Evolutionary conservation across 2,113 vertebrate genomes (phyloP), one percentile per base, ranked within the genome.

Genomic region (Myanophis thanlyinensis): DNA sequence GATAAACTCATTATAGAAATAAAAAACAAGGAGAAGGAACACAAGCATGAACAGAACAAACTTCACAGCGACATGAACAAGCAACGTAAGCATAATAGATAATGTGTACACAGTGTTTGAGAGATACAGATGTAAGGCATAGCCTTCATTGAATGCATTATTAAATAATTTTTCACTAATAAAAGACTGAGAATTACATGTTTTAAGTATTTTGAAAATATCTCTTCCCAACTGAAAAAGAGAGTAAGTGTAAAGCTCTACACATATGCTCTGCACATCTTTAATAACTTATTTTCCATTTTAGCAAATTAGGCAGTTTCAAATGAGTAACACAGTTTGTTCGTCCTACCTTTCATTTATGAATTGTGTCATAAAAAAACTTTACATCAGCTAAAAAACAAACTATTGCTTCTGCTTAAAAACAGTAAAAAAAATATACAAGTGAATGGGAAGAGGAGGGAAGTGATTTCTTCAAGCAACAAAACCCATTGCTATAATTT

Each of bases 1-100:
- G 95, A 97, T 88, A 97, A 96, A 94, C 95, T 98, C 94, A 49
- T 90, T 87, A 93, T 1, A 94, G 97, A 98, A 95, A 96, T 98
- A 54, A 96, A 97, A 97, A 97, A 93, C 91, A 98, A 97, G 95
- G 97, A 98, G 12, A 97, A 98, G 49, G 96, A 94, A 87, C 95
- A 97, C 92, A 97, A 95, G 89, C 44, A 49, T 67, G 96, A 98
- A 95, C 93, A 98, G 92, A 93, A 30, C 90, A 97, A 97, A 92
- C 1, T 98, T 95, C 94, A 96, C 18, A 94, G 94, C 0, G 80
- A 97, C 40, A 89, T 97, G 80, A 96, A 95, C 49, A 95, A 94
- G 94, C 97, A 97, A 95, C 96, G 97, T 95, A 94, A 48, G 93
- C 67, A 92, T 22, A 94, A 91, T 53, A 49, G 13, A 35, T 80